Evolutionary conservation across 2,113 vertebrate genomes (phyloP), one percentile per base, ranked within the genome.

Genomic region (Herpetotheres cachinnans): DNA sequence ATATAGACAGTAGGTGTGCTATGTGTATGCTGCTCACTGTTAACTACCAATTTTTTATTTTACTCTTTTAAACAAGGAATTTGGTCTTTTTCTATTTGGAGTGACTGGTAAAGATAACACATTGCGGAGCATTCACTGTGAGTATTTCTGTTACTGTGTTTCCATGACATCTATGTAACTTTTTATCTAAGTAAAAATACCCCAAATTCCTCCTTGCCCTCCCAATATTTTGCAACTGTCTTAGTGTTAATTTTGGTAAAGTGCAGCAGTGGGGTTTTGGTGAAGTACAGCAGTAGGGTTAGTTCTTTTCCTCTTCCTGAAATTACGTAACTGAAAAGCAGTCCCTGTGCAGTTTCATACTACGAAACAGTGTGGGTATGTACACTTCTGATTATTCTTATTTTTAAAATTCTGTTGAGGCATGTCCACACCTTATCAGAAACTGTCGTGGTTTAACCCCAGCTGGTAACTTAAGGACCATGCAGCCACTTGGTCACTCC

Each of bases 381-480:
- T 29, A 38, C 5, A 22, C 19, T 52, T 69, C n/a, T 54, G 12
- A 52, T 83, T 66, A 47, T 46, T 83, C 87, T 36, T 42, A 52
- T 79, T 96, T 96, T 47, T 85, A 74, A 86, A 89, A 91, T 96
- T 93, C 82, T 95, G 47, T 67, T 47, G 30, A 95, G 76, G 25
- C 70, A 91, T 88, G 54, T 94, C 92, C 84, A 82, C 49, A 86
- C 52, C 54, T 96, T 95, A 96, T 83, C 77, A 95, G 94, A 89
- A 42, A 42, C 42, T 11, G 42, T 42, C 42, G 42, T 42, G 42
- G 42, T 42, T 42, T 42, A 42, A 42, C 42, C 42, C 42, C 42
- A 42, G 42, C 42, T 42, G 42, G 42, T 42, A 42, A 42, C 14
- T 42, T 42, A 42, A 42, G 42, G 12, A 11, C 42, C 42, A 42